Evolutionary conservation across 2,888 invertebrate genomes (phyloP), one percentile per base, ranked within the genome.

Genomic region (Hirtodrosophila alboralis): DNA sequence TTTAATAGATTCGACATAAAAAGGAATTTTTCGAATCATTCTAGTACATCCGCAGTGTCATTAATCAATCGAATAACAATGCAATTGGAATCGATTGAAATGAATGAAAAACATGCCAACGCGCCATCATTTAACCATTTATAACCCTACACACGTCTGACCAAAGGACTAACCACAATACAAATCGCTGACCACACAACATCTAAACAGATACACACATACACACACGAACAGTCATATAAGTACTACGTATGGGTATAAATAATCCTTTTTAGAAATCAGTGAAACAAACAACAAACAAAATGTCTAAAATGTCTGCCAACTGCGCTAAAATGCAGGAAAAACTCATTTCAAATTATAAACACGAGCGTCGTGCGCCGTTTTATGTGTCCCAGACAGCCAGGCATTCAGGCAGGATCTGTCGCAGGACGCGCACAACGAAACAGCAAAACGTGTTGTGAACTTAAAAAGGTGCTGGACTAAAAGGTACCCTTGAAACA

Each of bases 301-400:
- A 62, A 60, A 33, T 53, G 47, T 63, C 69, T 52, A 54, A 72
- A 71, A 71, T 58, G 71, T 75, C 70, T 51, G 57, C 27, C 51
- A 63, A 18, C 51, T 48, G 62, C 59, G 63, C 65, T 63, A 68
- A 74, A 84, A 74, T 74, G 80, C 81, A 81, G 63, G 65, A 68
- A 65, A 84, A 86, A 72, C 72, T 75, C 69, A 71, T 86, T 81
- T 84, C 75, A 71, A 84, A 81, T 81, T 84, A 81, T 86, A 84
- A 81, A 74, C 75, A 84, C 81, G 68, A 59, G 51, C 57, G 43
- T 52, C 45, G 62, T 60, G 53, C 54, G 56, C 7, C 75, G 40
- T 59, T 75, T 63, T 60, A 54, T 65, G 54, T 64, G 60, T 65
- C 49, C 53, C 69, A 57, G 51, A 38, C 61, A 51, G 62, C 8